Evolutionary conservation across 1,140 invertebrate species (phyloP).

Genomic region (Sitophilus oryzae): DNA sequence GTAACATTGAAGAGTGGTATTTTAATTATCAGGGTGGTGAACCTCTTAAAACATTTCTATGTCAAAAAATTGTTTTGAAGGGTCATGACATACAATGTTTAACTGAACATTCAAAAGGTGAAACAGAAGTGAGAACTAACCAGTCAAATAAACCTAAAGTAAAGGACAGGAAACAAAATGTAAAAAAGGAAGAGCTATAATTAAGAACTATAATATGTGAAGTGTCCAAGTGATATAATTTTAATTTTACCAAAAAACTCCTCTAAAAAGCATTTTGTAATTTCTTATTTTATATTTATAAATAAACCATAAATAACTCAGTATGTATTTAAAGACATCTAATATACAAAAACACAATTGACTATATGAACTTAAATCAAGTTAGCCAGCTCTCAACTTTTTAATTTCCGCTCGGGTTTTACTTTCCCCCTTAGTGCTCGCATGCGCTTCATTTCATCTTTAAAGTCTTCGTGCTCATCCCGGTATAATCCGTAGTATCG

Average conservation of each 20-base stretch:
- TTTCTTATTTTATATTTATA: no score
- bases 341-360: no score
- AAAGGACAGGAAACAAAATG: conserved; percentile 1
- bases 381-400: no score
- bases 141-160: conserved; percentile 1
- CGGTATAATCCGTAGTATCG: conserved; percentile 73
- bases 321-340: no score
- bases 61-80: conserved; percentile 60
- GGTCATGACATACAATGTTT: conserved; percentile 61
- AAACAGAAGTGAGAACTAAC: conserved; percentile 34
- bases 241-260: no score
- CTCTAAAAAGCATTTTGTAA: no score
- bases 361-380: no score
- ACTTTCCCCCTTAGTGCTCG: conserved; percentile 73
- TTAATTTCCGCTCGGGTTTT: conserved; percentile 51
- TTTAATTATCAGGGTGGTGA: conserved; percentile 62
- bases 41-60: conserved; percentile 61
- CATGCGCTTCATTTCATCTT: conserved; percentile 79
- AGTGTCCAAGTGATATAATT: no score
- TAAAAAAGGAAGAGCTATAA: conserved; percentile 14
- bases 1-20: conserved; percentile 74
- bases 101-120: conserved; percentile 52
- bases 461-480: conserved; percentile 89
- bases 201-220: no score
- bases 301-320: no score